Base-by-base conservation (phyloP, 1,140 invertebrate genomes). In the Drosophila seguyi region DNA sequence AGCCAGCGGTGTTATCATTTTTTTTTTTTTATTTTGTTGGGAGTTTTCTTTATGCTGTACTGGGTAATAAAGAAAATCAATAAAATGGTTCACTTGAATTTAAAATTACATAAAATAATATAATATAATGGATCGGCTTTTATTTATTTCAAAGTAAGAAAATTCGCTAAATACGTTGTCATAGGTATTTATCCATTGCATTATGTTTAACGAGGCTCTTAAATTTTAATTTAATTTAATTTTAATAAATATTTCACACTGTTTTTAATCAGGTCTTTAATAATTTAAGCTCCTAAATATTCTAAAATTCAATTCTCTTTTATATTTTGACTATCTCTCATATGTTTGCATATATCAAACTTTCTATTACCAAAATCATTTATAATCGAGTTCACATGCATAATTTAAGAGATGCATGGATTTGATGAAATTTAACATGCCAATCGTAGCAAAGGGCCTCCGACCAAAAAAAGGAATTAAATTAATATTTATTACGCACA, bases 401-500 rank as follows among this genome's bases (percentile, higher is more conserved):
- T 59, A 72, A 72, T 50, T 72, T 50, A 59, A 22, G 27, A 47
- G 41, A 44, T 69, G 68, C 34, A 39, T 47, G 29, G 22, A 29
- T 34, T 53, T 55, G 52, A 59, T 72, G 44, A 72, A 50, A 59
- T 72, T 58, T 72, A 59, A 36, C 50, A 48, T 39, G 36, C 31
- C 27, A 18, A 20, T 11, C 16, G 36, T 25, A 20, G 34, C 44
- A 41, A 39, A 56, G 14, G 38, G 50, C 29, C 31, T 6, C 0
- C 13, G 18, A 4, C 10, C 6, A n/a, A 14, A 20, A 52, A 22
- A n/a, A 5, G 22, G 22, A 47, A 47, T 47, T 47, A 27, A 87
- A 82, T 86, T 76, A 87, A 82, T 75, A 79, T 86, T 86, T 87
- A 82, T 87, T 73, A 76, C 68, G 58, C 63, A 80, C 71, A 75